These are phyloP conservation scores for Ferdinandea cuprea DNA, from an alignment of 2,888 invertebrate genomes.

Conservation along the genomic window DNA sequence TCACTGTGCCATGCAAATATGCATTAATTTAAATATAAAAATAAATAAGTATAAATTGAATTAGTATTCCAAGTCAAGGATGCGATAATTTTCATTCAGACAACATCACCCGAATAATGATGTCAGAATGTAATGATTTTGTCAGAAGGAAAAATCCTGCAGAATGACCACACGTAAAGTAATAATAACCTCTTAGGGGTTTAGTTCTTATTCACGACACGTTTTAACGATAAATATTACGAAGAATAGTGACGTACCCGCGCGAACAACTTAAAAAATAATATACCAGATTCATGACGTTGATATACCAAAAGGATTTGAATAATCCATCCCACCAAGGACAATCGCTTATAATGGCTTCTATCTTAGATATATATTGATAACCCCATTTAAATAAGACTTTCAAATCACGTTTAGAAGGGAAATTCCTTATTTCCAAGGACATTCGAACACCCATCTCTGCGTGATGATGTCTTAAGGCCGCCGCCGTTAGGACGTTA, in stretches of 20 bases:
- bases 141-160: background rate
- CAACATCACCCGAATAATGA: background rate
- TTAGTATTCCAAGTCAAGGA: background rate
- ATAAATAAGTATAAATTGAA: too few species aligned
- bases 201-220: slow-evolving; percentile 19
- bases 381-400: slow-evolving; percentile 14
- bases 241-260: background rate
- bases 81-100: background rate
- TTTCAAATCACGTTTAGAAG: slow-evolving; percentile 34
- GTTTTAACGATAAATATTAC: slow-evolving; percentile 11
- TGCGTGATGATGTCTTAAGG: background rate
- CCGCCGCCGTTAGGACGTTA: slow-evolving; percentile 6
- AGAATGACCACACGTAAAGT: slow-evolving; percentile 34
- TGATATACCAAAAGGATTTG: slow-evolving; percentile 6
- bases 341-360: background rate
- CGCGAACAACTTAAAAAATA: background rate
- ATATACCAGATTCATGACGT: slow-evolving; percentile 2
- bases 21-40: too few species aligned
- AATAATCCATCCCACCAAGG: slow-evolving; percentile 2
- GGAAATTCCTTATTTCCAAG: background rate
- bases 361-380: slow-evolving; percentile 15
- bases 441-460: too few species aligned
- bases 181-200: background rate
- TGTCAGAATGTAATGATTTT: background rate
- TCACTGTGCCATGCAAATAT: too few species aligned